Base-by-base conservation (phyloP, 2,888 invertebrate species). In the Pachliopta kotzebuea region DNA sequence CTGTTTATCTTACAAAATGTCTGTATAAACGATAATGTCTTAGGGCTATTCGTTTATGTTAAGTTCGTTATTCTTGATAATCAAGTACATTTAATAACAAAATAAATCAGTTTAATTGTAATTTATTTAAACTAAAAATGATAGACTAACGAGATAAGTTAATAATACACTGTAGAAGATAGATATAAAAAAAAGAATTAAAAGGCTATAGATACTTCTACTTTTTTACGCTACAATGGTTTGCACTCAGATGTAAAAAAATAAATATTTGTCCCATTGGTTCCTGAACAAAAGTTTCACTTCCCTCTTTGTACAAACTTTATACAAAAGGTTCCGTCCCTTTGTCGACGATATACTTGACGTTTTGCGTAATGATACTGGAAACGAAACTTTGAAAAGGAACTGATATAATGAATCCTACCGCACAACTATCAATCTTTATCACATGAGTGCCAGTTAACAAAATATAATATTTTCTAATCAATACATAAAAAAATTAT, bases 211-310 rank as follows among this genome's bases (percentile, higher is more conserved):
- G 23, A 53, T 31, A 52, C 14, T 60, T 60, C n/a, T 42, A 26
- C 23, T 8, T 60, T 60, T 42, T 60, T 20, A 54, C 60, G 60
- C 31, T 26, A 60, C 61, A 26, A 61, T 18, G 54, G 54, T 61
- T 61, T 49, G 55, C 61, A 61, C 61, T 61, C 61, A 42, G 55
- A 61, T 45, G 61, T 61, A 45, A 8, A 61, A 37, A 60, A 55
- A 61, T 61, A 61, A 45, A 61, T 42, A 61, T 54, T 42, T 53
- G 31, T 45, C 61, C 55, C 55, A 61, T 61, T 61, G 61, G 61
- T 55, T 55, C 55, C 45, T 45, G 24, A 54, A 54, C 45, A 49
- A 61, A 61, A 61, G 54, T 55, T 61, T 55, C 26, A 29, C 60
- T 61, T 45, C 53, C 45, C 26, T 24, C 53, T 61, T 61, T 61